Conservation (phyloP, 1,140 invertebrate species). For the Bombus soroeensis region DNA sequence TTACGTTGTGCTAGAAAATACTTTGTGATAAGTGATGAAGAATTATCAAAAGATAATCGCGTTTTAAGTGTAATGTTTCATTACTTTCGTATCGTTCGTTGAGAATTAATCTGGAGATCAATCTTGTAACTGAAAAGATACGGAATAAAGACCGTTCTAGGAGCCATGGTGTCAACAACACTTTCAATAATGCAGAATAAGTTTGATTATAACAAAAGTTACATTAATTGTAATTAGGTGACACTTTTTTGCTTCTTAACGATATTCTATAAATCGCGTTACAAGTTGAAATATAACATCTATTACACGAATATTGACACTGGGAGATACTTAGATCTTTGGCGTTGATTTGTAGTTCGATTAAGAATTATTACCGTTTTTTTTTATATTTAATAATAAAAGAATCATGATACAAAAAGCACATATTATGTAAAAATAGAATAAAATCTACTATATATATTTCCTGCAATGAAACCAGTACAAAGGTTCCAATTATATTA, state of each 20-base stretch:
- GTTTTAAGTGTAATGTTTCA: background rate
- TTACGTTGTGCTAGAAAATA: conserved; percentile 16
- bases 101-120: background rate
- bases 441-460: conserved; percentile 43
- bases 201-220: conserved; percentile 17
- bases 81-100: background rate
- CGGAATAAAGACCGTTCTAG: background rate
- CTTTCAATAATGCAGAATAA: background rate
- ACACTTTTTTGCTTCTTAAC: conserved; percentile 3
- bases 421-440: conserved; percentile 54
- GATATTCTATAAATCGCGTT: conserved; percentile 20
- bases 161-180: background rate
- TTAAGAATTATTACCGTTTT: conserved; percentile 14
- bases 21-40: background rate
- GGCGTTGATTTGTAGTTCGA: conserved; percentile 8
- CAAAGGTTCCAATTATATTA: conserved; percentile 10
- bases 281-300: conserved; percentile 33
- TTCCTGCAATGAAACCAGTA: conserved; percentile 13
- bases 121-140: background rate
- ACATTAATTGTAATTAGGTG: conserved; percentile 2
- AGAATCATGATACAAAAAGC: conserved; percentile 45
- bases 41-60: background rate
- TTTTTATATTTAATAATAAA: conserved; percentile 21
- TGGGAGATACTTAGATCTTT: conserved; percentile 32
- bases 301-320: conserved; percentile 51